Base-by-base conservation (phyloP, 2,113 vertebrate species). In the Hystrix cristata region DNA sequence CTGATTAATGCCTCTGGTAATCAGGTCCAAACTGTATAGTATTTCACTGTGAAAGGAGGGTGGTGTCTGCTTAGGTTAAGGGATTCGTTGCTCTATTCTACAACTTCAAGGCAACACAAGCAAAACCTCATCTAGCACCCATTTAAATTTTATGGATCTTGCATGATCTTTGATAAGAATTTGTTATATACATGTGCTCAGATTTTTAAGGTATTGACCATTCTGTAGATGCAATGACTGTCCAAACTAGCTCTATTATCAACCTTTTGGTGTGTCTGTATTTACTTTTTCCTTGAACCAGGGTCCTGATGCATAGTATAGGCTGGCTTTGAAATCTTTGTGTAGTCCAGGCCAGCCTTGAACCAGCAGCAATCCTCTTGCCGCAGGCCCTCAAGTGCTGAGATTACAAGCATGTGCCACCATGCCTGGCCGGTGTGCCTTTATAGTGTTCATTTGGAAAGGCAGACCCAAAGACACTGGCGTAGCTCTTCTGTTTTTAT, bases 401-500 rank as follows among this genome's bases (percentile, higher is more conserved):
- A 38, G 38, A 38, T 38, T 38, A 38, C 38, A 38, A 38, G 38
- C 38, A 38, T 38, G 38, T 38, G 38, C 38, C 38, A 38, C 38
- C 38, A 38, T 38, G 38, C 38, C 38, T 38, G 38, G 38, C 38
- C 2, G 38, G 38, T 38, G 38, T 38, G 38, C 38, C 38, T 38
- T 74, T 46, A 48, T 55, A 29, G 78, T 97, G 74, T 84, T 76
- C 72, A 64, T 85, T 93, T 92, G 85, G 60, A 92, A 79, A 94
- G 85, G 59, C 92, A 27, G 53, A 96, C 72, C 18, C 0, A 91
- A 74, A 91, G 92, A 92, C 71, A 86, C 80, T 38, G 67, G 87
- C 69, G 21, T 90, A 97, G 94, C 96, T 72, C 95, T 97, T 97
- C 79, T 93, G 59, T 93, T 96, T 91, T 95, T 94, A 85, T 65